Evolutionary conservation across 2,888 invertebrate species (phyloP).

Genomic region (Apodemia mormo): DNA sequence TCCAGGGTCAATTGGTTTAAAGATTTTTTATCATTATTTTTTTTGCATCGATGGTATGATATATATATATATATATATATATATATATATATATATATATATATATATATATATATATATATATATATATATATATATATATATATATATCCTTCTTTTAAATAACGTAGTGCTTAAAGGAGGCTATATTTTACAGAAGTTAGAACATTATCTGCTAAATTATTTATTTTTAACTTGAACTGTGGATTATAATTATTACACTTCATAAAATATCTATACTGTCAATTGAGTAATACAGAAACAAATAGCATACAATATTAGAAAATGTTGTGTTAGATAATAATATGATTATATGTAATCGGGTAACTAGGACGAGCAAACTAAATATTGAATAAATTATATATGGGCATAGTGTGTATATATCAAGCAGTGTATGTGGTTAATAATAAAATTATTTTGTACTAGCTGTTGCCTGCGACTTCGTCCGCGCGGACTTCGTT

Average conservation of each 20-base stretch:
- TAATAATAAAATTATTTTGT: not conserved
- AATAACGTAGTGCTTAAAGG: no score
- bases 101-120: no score
- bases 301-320: not conserved
- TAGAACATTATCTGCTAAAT: not conserved
- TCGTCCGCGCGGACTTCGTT: no score
- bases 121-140: no score
- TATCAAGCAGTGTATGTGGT: not conserved
- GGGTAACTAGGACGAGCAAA: conserved; percentile 14
- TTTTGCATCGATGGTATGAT: no score
- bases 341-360: conserved; percentile 10
- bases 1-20: no score
- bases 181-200: not conserved
- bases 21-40: no score
- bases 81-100: no score
- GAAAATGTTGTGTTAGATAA: conserved; percentile 7
- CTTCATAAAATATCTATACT: not conserved
- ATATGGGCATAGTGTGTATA: not conserved
- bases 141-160: no score
- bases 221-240: not conserved
- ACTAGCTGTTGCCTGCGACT: no score
- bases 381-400: not conserved
- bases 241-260: not conserved
- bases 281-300: not conserved
- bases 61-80: no score